Evolutionary conservation across 2,113 vertebrate genomes (phyloP).

Genomic region (Nothobranchius furzeri): DNA sequence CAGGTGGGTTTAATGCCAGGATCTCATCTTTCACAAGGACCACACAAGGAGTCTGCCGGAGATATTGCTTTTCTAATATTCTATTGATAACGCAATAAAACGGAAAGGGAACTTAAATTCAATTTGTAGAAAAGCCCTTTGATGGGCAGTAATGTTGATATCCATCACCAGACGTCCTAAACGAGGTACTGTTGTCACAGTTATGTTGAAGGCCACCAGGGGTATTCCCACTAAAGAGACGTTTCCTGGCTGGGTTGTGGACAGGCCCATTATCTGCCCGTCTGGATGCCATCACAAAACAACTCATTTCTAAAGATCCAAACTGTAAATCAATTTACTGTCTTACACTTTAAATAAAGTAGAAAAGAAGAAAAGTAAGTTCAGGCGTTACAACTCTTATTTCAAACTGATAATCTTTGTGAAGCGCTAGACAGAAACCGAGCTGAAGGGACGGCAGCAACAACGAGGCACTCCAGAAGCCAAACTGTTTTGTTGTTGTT

Average conservation of each 20-base stretch:
- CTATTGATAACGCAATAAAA: constrained; percentile 69
- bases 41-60: constrained; percentile 46
- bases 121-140: constrained; percentile 50
- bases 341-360: too few relatives aligned
- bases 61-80: constrained; percentile 65
- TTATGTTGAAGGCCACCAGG: constrained; percentile 32
- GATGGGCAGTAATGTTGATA: constrained; percentile 57
- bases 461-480: too few relatives aligned
- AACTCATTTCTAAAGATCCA: constrained; percentile 7
- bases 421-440: too few relatives aligned
- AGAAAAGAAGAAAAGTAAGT: too few relatives aligned
- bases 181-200: constrained; percentile 31
- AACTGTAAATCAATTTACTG: neutral
- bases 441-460: too few relatives aligned
- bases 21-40: constrained; percentile 68
- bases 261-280: neutral
- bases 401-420: too few relatives aligned
- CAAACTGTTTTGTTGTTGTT: too few relatives aligned
- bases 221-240: constrained; percentile 17
- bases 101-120: constrained; percentile 55
- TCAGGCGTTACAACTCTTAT: too few relatives aligned
- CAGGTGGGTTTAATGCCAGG: constrained; percentile 72
- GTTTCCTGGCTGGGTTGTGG: constrained; percentile 1
- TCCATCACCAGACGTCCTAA: constrained; percentile 49
- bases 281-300: neutral